Evolutionary conservation across 1,140 invertebrate species (phyloP).

Genomic region (Megalopta genalis): DNA sequence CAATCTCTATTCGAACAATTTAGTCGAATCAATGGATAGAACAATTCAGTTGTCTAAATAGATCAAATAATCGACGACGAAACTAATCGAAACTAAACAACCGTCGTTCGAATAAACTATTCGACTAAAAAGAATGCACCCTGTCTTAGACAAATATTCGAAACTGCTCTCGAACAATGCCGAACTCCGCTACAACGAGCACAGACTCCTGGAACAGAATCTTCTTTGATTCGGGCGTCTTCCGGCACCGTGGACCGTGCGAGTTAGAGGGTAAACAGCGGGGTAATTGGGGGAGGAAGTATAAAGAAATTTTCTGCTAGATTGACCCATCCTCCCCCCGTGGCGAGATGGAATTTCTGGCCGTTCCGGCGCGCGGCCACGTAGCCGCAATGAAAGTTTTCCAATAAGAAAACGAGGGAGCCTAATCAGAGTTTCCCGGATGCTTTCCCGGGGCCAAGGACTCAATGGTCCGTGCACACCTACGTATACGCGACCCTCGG

Average conservation of each 20-base stretch:
- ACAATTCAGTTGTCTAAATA: no score
- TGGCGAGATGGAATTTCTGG: conserved; percentile 67
- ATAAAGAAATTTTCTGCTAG: conserved; percentile 73
- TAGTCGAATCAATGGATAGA: no score
- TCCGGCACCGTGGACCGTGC: neutral
- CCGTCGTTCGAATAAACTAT: no score
- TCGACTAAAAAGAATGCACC: no score
- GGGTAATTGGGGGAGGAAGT: conserved; percentile 69
- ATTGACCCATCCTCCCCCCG: conserved; percentile 64
- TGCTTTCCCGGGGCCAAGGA: conserved; percentile 48
- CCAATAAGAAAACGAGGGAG: conserved; percentile 70
- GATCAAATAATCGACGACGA: no score
- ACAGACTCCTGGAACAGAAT: no score
- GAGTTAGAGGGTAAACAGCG: conserved; percentile 55
- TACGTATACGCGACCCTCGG: conserved; percentile 22
- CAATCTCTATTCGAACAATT: no score
- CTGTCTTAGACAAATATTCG: no score
- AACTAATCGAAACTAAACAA: no score
- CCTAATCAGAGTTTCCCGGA: conserved; percentile 74
- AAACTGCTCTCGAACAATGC: no score
- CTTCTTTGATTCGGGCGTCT: no score
- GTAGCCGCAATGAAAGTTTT: conserved; percentile 63
- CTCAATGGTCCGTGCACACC: conserved; percentile 68
- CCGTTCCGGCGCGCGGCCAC: neutral
- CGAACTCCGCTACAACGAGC: no score